phyloP scores from a whole-genome alignment of 2,113 vertebrate species.

The Urocynchramus pylzowi region DNA sequence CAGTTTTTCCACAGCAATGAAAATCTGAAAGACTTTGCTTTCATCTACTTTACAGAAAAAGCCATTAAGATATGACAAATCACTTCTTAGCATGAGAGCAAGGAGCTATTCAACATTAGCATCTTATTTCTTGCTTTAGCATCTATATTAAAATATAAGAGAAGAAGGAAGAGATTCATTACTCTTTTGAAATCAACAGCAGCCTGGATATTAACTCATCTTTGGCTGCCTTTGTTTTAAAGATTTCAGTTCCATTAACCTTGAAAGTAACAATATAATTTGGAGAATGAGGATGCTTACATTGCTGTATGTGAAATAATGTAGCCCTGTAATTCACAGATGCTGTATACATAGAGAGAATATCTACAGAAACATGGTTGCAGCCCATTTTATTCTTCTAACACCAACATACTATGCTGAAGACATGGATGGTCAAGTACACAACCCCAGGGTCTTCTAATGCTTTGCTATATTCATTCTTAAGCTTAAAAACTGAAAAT shows the following conservation, averaged over 20 bases:
- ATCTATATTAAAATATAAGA: not conserved
- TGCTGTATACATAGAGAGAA: not conserved
- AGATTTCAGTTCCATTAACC: not conserved
- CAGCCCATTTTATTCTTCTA: not conserved
- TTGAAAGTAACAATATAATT: not conserved
- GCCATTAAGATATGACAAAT: not conserved
- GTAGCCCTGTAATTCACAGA: not conserved
- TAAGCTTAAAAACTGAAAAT: not conserved
- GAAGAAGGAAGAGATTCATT: not conserved
- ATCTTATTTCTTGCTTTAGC: not conserved
- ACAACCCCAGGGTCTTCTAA: not conserved
- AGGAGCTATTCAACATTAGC: not conserved
- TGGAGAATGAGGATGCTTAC: not conserved
- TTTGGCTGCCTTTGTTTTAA: not conserved
- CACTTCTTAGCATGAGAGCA: not conserved
- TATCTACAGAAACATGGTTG: not conserved
- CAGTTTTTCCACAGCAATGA: not conserved
- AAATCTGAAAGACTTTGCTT: not conserved
- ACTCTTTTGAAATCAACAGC: not conserved
- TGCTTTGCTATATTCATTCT: not conserved
- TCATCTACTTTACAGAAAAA: not conserved
- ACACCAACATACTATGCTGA: not conserved
- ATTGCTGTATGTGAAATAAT: not conserved
- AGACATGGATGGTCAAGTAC: not conserved
- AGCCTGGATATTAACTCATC: not conserved